phyloP scores from a whole-genome alignment of 2,797 vertebrate species.

The Mionectes olivaceus region DNA sequence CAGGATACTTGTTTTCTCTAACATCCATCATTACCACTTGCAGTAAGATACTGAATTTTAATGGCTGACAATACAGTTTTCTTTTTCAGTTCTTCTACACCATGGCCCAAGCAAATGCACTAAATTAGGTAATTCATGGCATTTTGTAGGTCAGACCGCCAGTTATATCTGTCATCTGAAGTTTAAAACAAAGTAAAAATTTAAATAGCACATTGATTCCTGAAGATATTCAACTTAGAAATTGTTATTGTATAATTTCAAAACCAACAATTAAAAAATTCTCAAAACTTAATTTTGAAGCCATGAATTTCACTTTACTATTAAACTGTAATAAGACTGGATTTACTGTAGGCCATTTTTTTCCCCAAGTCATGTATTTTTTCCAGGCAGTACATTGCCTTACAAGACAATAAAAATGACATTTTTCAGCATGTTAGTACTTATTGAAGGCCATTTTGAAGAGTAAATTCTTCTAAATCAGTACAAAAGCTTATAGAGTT shows the following conservation, averaged over 20 bases:
- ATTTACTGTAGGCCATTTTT: not conserved
- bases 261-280: not conserved
- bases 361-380: accelerated
- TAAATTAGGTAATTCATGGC: not conserved
- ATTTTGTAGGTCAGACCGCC: not conserved
- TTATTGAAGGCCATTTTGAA: not conserved
- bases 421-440: not conserved
- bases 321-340: not conserved
- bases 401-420: not conserved
- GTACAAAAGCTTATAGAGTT: not conserved
- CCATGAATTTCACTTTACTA: not conserved
- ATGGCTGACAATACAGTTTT: not conserved
- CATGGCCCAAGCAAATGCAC: not conserved
- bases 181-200: not conserved
- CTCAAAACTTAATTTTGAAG: not conserved
- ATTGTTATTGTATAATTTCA: not conserved
- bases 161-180: not conserved
- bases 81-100: not conserved
- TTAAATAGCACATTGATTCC: not conserved
- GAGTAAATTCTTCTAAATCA: not conserved
- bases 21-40: not conserved
- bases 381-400: not conserved
- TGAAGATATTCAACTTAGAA: not conserved
- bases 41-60: not conserved
- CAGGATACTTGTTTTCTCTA: not conserved